phyloP scores from a whole-genome alignment of 1,140 invertebrate genomes.

The Campoletis sonorensis region DNA sequence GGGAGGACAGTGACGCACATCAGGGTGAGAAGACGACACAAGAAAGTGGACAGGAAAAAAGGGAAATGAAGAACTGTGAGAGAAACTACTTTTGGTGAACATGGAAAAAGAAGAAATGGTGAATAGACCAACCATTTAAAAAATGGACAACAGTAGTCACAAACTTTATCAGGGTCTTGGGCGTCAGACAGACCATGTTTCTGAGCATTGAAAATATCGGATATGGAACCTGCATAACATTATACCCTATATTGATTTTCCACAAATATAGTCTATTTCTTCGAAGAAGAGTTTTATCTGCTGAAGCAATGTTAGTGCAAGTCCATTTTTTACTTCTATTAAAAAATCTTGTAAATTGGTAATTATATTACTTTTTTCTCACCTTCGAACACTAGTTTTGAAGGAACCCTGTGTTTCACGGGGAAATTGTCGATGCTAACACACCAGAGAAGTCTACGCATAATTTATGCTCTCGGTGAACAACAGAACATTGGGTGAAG shows the following conservation, averaged over 20 bases:
- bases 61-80: background rate
- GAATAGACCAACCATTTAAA: background rate
- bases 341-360: too few relatives aligned
- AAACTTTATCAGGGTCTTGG: conserved; percentile 21
- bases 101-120: background rate
- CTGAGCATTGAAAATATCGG: background rate
- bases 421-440: too few relatives aligned
- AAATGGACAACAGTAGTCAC: background rate
- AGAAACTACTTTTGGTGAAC: conserved; percentile 5
- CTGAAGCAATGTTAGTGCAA: too few relatives aligned
- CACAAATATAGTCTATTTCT: too few relatives aligned
- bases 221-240: conserved; percentile 33
- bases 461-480: conserved; percentile 44
- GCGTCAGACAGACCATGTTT: too few relatives aligned
- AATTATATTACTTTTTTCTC: too few relatives aligned
- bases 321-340: too few relatives aligned
- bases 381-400: too few relatives aligned
- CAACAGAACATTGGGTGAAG: conserved; percentile 13
- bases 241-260: background rate
- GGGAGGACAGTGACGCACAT: conserved; percentile 39
- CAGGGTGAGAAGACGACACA: conserved; percentile 29
- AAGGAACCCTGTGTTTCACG: too few relatives aligned
- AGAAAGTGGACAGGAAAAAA: conserved; percentile 36
- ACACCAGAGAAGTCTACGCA: background rate
- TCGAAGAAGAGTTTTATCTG: too few relatives aligned